Conservation (phyloP, 2,888 invertebrate genomes). For the Trachelus iudaicus region DNA sequence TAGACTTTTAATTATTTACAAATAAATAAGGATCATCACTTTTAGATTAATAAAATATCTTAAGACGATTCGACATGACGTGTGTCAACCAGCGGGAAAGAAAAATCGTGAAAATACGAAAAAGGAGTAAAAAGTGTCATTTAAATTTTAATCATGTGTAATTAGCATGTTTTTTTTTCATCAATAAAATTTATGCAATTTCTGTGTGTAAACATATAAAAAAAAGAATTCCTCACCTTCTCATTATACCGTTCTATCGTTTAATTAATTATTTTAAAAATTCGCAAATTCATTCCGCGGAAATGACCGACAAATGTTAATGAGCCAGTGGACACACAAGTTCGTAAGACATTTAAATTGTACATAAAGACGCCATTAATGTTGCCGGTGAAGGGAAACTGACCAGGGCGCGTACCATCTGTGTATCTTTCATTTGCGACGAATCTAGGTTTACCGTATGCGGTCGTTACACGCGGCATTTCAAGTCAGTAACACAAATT, state of each 20-base stretch:
- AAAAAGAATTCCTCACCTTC: not conserved
- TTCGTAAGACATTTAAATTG: not conserved
- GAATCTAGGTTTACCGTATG: not conserved
- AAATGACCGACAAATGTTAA: not conserved
- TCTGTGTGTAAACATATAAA: not conserved
- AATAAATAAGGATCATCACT: not conserved
- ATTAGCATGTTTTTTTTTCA: too few relatives aligned
- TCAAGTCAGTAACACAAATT: not conserved
- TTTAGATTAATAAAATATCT: too few relatives aligned
- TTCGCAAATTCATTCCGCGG: not conserved
- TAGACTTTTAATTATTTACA: not conserved
- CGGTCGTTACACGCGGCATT: not conserved
- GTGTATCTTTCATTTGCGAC: not conserved
- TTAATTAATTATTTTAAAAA: not conserved
- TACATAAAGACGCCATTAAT: not conserved
- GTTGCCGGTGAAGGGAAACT: not conserved
- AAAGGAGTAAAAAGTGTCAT: not conserved
- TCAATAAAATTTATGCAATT: not conserved
- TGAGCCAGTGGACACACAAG: not conserved
- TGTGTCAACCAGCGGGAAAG: not conserved
- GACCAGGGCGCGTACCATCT: not conserved
- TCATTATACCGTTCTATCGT: not conserved
- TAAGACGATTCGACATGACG: too few relatives aligned
- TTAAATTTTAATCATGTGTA: too few relatives aligned
- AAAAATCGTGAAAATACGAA: not conserved